Evolutionary conservation across 2,888 invertebrate species (phyloP), one percentile per base, ranked within the genome.

Genomic region (Teleogryllus oceanicus): DNA sequence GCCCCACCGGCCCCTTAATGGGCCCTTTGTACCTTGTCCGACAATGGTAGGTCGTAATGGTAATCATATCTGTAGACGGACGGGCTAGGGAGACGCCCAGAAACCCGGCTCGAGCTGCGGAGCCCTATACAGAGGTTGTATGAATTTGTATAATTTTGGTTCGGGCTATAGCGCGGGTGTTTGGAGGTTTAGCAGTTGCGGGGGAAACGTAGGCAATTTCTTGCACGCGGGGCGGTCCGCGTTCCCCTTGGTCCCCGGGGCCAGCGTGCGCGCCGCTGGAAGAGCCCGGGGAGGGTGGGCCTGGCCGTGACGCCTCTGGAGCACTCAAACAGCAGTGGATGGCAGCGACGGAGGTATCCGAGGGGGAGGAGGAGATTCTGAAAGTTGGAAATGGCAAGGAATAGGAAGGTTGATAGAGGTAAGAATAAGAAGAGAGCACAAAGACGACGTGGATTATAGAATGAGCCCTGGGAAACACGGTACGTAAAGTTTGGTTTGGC

Each of bases 21-120:
- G 62, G 62, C 62, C 62, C n/a, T 62, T 62, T 62, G 62, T 62
- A 62, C 62, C 62, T 62, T 62, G 62, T 62, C 62, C 62, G 62
- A 62, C 62, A 62, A 62, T 62, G 62, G 62, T 62, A 62, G 62
- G 62, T 62, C 62, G 62, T 62, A 62, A 62, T n/a, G 62, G 62
- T 62, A 62, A 62, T 62, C 62, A 62, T 62, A 62, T 62, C 62
- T 62, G 62, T n/a, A 62, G 62, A 62, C 62, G 62, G n/a, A 62
- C 62, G 62, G 62, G n/a, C 62, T 18, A 62, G 62, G 62, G 62
- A 62, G 62, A 62, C 62, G 62, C 62, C 62, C n/a, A n/a, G 62
- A 62, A 62, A 62, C 62, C 37, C 37, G 37, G 37, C 37, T 5
- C 37, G 37, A 37, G 37, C 37, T 8, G 37, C 37, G 37, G 62